Evolutionary conservation across 1,140 invertebrate genomes (phyloP), one percentile per base, ranked within the genome.

Genomic region (Calliphora vicina): DNA sequence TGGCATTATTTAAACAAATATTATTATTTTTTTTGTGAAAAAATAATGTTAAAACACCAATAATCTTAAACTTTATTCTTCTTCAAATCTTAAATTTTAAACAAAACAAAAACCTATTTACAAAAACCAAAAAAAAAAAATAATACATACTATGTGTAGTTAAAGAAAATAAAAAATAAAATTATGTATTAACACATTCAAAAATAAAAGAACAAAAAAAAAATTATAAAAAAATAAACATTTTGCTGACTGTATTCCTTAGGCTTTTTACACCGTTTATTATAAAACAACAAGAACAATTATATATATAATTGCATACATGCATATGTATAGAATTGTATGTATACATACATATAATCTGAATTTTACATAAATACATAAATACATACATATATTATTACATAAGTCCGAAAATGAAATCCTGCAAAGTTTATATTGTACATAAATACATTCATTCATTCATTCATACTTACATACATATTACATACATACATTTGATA

Each of bases 231-330:
- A 74, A 23, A 78, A 61, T 29, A 61, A 67, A 81, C 43, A 61
- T 81, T 81, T 81, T 81, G 80, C 80, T 81, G 80, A 81, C 80
- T 81, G 50, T 81, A 81, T 67, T 81, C 80, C 80, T 81, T 81
- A 81, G 80, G 80, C 80, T 81, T 81, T 81, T 81, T 81, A 81
- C 80, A 81, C 80, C 80, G 23, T 81, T 81, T 61, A 81, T 67
- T 81, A 35, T 29, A 81, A 81, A 57, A 81, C 43, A 81, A 74
- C n/a, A 74, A 76, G 27, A 76, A 76, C 15, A 76, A 29, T 29
- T 81, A 81, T 81, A 61, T 57, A 12, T 81, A 81, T 80, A 78
- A 27, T 27, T 78, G 26, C 50, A 50, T 27, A 45, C n/a, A 9
- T 57, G 50, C n/a, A 80, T 27, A 20, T 23, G 12, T 81, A 81